Evolutionary conservation across 2,888 invertebrate species (phyloP).

Genomic region (Harpalus rufipes): DNA sequence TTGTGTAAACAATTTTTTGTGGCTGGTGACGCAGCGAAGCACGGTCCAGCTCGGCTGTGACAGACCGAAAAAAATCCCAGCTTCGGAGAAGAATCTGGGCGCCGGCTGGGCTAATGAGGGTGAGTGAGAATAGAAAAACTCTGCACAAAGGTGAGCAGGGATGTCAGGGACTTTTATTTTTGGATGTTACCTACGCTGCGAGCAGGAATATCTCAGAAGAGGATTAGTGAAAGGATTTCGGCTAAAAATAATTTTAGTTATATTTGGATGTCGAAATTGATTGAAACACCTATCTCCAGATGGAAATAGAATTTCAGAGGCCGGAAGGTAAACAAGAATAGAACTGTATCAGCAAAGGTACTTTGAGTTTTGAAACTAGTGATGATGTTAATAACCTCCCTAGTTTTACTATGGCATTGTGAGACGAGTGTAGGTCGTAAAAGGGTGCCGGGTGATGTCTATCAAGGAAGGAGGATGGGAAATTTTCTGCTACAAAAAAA

Average conservation of each 20-base stretch:
- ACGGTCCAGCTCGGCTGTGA: constrained; percentile 44
- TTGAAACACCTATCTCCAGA: neutral
- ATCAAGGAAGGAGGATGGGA: no score
- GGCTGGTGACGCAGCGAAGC: constrained; percentile 49
- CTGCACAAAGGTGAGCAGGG: constrained; percentile 52
- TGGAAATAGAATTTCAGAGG: neutral
- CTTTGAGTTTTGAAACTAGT: no score
- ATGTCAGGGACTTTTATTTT: constrained; percentile 53
- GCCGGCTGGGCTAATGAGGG: constrained; percentile 63
- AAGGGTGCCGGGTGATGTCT: no score
- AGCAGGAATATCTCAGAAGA: neutral
- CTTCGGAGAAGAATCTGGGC: constrained; percentile 37
- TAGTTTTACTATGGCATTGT: no score
- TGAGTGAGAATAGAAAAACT: constrained; percentile 35
- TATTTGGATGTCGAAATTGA: constrained; percentile 37
- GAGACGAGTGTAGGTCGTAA: no score
- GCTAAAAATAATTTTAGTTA: constrained; percentile 49
- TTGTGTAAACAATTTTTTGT: constrained; percentile 69
- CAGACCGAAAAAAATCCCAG: constrained; percentile 53
- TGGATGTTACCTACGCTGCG: constrained; percentile 59
- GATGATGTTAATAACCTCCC: no score
- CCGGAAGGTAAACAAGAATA: neutral
- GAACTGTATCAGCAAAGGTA: neutral
- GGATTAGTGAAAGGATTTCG: constrained; percentile 30
- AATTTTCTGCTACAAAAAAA: no score